Evolutionary conservation across 53 echinoderm and acorn worm species (phyloP).

Genomic region (Paracentrotus lividus): DNA sequence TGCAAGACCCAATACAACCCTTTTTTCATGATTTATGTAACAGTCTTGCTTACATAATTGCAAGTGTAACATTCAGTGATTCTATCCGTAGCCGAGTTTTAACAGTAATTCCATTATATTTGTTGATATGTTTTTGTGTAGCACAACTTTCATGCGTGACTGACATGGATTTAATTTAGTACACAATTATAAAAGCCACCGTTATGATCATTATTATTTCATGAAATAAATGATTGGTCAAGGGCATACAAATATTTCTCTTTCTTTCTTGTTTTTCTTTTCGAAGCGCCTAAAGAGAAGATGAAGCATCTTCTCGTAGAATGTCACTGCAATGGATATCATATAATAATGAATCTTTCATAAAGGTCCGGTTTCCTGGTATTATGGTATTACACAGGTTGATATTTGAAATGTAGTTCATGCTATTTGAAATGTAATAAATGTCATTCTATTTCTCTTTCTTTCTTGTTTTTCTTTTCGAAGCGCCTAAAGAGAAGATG

Average conservation of each 20-base stretch:
- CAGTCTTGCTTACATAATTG: no score
- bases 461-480: no score
- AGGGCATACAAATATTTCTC: no score
- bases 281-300: no score
- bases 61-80: no score
- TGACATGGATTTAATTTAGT: not conserved
- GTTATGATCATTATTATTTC: no score
- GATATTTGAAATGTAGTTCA: no score
- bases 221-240: not conserved
- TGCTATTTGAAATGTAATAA: slow-evolving; percentile 7
- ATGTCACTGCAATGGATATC: not conserved
- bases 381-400: not conserved
- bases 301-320: not conserved
- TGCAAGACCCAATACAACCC: not conserved
- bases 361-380: not conserved
- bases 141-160: not conserved
- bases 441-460: not conserved
- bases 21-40: no score
- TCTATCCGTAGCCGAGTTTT: no score
- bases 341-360: not conserved
- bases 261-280: no score
- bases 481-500: no score
- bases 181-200: not conserved
- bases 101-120: not conserved
- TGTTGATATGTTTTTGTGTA: no score